These are phyloP conservation scores for Ceyx melanurus DNA, from an alignment of 2,113 vertebrate species.

Conservation along the genomic window DNA sequence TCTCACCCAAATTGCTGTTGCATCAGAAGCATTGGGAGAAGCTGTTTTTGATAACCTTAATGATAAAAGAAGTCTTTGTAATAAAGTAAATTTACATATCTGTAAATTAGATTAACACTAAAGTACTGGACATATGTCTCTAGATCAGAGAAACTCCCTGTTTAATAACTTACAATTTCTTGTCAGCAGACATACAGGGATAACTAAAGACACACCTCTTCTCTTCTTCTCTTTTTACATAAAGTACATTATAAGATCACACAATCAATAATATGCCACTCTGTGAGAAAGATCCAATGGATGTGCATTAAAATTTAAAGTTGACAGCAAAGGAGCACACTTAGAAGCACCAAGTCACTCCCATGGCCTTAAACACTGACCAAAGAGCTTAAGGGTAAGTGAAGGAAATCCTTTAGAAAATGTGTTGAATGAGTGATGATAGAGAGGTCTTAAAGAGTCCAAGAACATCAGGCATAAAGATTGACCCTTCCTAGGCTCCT, in stretches of 20 bases:
- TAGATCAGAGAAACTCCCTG: background rate
- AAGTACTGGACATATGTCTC: conserved; percentile 2
- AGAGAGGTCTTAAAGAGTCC: background rate
- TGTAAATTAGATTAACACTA: background rate
- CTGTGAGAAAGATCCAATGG: background rate
- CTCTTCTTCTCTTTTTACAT: background rate
- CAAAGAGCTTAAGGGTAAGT: conserved; percentile 2
- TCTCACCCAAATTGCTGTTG: background rate
- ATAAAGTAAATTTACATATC: background rate
- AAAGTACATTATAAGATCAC: background rate
- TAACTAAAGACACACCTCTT: background rate
- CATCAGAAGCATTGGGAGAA: background rate
- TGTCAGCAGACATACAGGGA: background rate
- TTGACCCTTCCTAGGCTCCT: background rate
- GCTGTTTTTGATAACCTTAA: background rate
- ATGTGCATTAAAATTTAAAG: conserved; percentile 40
- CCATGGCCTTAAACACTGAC: background rate
- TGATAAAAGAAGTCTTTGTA: conserved; percentile 1
- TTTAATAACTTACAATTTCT: conserved; percentile 1
- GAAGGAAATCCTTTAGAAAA: background rate
- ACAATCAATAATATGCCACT: conserved; percentile 14
- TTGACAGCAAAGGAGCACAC: background rate
- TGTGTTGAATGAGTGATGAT: background rate
- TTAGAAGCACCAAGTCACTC: conserved; percentile 2
- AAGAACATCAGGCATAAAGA: background rate